A percentile compares a stretch with the other conserved stretches of the same genome.
These are phyloP conservation scores for Muscina levida DNA, from an alignment of 2,888 invertebrate genomes.

Conservation along the genomic window DNA sequence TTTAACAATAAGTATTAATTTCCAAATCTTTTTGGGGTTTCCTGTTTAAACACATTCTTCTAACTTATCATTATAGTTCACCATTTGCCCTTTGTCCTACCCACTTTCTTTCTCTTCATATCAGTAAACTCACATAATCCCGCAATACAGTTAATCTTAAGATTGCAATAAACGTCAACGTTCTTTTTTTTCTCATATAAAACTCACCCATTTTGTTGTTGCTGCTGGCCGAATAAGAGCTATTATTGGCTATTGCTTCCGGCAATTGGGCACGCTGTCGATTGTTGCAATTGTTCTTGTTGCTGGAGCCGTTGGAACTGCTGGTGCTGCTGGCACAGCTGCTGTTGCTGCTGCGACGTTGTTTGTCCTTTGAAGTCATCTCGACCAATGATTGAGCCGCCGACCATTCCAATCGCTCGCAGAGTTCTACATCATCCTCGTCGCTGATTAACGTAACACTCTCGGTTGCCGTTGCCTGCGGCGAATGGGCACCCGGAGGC, in stretches of 20 bases:
- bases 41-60: too few species aligned
- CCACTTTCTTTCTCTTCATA: too few species aligned
- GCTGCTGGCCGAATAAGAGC: conserved; percentile 16
- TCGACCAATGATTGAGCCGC: conserved; percentile 79
- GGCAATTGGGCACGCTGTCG: conserved; percentile 42
- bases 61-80: too few species aligned
- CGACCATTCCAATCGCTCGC: conserved; percentile 78
- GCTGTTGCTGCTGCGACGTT: conserved; percentile 66
- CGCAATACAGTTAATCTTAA: too few species aligned
- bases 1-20: too few species aligned
- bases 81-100: too few species aligned
- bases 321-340: conserved; percentile 5
- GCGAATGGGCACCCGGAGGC: conserved; percentile 31
- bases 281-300: conserved; percentile 23
- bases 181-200: conserved; percentile 1
- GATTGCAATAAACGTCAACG: too few species aligned
- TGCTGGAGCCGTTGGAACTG: conserved; percentile 17
- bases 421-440: conserved; percentile 71
- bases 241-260: conserved; percentile 29
- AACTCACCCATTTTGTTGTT: conserved; percentile 55
- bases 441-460: conserved; percentile 57
- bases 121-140: too few species aligned
- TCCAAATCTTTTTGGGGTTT: too few species aligned
- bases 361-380: conserved; percentile 78
- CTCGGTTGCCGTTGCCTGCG: conserved; percentile 34